Evolutionary conservation across 2,797 vertebrate genomes (phyloP).

Genomic region (Sparidentex hasta): DNA sequence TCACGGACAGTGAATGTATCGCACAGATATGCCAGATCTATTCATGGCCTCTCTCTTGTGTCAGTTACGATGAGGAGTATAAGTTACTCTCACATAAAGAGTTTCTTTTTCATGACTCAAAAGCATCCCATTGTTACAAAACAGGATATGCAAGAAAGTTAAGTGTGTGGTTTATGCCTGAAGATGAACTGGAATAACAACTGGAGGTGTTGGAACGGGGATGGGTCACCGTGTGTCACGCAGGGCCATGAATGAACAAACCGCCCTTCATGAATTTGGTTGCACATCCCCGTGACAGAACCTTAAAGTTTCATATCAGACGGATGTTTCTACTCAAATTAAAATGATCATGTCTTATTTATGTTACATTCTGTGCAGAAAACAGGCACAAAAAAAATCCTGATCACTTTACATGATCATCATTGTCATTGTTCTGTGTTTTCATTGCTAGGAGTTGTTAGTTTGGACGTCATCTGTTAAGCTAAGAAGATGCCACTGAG

Average conservation of each 20-base stretch:
- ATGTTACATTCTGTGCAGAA: conserved; percentile 45
- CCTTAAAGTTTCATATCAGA: conserved; percentile 25
- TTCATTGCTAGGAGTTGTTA: conserved; percentile 18
- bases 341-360: conserved; percentile 37
- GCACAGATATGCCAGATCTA: conserved; percentile 40
- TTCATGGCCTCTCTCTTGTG: conserved; percentile 36
- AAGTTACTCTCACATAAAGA: conserved; percentile 19
- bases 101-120: conserved; percentile 7
- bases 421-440: conserved; percentile 26
- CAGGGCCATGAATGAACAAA: neutral
- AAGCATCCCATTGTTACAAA: conserved; percentile 20
- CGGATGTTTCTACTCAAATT: conserved; percentile 30
- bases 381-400: conserved; percentile 29
- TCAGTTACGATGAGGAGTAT: conserved; percentile 32
- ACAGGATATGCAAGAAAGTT: conserved; percentile 38
- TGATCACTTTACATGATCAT: conserved; percentile 13
- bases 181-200: conserved; percentile 56
- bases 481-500: conserved; percentile 26
- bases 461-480: conserved; percentile 10
- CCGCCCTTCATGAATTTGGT: neutral
- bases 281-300: conserved; percentile 4
- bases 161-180: conserved; percentile 19
- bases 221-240: conserved; percentile 14
- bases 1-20: conserved; percentile 74
- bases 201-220: conserved; percentile 47